Evolutionary conservation across 2,888 invertebrate genomes (phyloP).

Genomic region (Neoascia interrupta): DNA sequence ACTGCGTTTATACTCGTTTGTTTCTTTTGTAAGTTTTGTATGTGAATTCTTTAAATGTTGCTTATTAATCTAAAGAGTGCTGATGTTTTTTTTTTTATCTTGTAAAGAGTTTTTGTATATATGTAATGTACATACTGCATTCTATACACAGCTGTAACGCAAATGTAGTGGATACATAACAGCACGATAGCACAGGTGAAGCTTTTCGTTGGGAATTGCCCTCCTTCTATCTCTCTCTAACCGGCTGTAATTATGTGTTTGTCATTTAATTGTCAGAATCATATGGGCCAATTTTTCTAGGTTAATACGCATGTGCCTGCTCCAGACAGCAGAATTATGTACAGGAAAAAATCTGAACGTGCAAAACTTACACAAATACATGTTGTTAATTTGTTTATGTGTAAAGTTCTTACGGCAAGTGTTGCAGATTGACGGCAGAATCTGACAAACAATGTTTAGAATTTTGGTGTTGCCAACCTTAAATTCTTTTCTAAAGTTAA

Average conservation of each 20-base stretch:
- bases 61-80: background rate
- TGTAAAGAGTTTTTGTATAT: slow-evolving; percentile 18
- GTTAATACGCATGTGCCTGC: slow-evolving; percentile 55
- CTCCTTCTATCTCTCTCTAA: slow-evolving; percentile 41
- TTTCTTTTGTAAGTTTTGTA: background rate
- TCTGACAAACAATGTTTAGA: no score
- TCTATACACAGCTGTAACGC: background rate
- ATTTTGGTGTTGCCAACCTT: no score
- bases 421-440: no score
- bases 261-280: slow-evolving; percentile 32
- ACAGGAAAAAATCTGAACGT: no score
- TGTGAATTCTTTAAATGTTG: background rate
- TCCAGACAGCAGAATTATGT: slow-evolving; percentile 36
- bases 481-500: no score
- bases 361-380: background rate
- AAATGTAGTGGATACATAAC: slow-evolving; percentile 17
- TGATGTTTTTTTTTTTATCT: background rate
- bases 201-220: slow-evolving; percentile 35
- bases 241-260: slow-evolving; percentile 2
- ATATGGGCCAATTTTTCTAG: slow-evolving; percentile 46
- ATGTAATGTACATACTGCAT: background rate
- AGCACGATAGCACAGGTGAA: slow-evolving; percentile 24
- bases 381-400: no score
- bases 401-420: no score
- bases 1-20: background rate